phyloP scores from a whole-genome alignment of 2,113 vertebrate species.

The Chroicocephalus ridibundus region DNA sequence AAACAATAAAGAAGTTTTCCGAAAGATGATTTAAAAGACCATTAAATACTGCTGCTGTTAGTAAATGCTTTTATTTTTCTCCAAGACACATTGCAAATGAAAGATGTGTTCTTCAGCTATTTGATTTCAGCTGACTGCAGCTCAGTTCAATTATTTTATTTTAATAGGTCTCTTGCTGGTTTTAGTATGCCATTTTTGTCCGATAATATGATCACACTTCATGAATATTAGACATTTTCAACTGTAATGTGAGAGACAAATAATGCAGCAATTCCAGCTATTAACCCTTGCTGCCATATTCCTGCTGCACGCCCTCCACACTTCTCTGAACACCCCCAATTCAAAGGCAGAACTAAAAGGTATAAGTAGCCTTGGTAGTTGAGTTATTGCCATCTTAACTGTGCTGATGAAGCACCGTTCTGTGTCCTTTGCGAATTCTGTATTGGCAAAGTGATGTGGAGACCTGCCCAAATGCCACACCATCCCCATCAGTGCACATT shows the following conservation, averaged over 20 bases:
- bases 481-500: background rate
- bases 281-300: background rate
- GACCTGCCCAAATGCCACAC: background rate
- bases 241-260: background rate
- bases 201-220: background rate
- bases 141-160: constrained; percentile 22
- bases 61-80: background rate
- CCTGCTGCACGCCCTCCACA: background rate
- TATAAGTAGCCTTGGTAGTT: background rate
- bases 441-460: background rate
- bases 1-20: constrained; percentile 35
- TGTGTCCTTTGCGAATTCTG: background rate
- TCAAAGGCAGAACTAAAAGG: background rate
- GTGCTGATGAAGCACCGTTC: background rate
- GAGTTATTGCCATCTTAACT: background rate
- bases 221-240: constrained; percentile 18
- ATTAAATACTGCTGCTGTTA: constrained; percentile 21
- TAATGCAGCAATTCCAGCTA: background rate
- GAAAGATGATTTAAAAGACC: constrained; percentile 20
- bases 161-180: constrained; percentile 18
- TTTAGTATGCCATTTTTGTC: constrained; percentile 2
- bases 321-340: background rate
- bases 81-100: constrained; percentile 1
- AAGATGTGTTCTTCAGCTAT: background rate
- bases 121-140: background rate